A percentile compares a stretch with the other conserved stretches of the same genome.
Conservation (phyloP, 2,113 vertebrate genomes). For the Eolophus roseicapilla region DNA sequence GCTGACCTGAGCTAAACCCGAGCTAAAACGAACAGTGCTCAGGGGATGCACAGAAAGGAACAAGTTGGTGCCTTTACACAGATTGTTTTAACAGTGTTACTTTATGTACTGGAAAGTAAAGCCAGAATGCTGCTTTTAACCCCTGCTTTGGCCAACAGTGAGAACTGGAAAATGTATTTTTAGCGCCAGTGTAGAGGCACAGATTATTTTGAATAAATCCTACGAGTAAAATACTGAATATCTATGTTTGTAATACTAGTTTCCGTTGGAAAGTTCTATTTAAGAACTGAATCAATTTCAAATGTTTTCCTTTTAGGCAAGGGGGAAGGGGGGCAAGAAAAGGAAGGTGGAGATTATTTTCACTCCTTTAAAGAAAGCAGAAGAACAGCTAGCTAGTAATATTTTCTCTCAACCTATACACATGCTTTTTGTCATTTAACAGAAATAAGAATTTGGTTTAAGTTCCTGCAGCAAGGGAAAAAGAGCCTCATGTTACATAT, state of each 20-base stretch:
- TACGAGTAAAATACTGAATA: slow-evolving; percentile 62
- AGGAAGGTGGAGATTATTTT: slow-evolving; percentile 44
- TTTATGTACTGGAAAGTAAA: slow-evolving; percentile 43
- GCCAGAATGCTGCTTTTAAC: slow-evolving; percentile 38
- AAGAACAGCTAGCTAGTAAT: slow-evolving; percentile 14
- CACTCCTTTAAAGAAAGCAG: slow-evolving; percentile 7
- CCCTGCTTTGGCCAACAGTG: slow-evolving; percentile 35
- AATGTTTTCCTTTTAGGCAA: slow-evolving; percentile 58
- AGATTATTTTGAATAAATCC: slow-evolving; percentile 62
- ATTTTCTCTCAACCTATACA: slow-evolving; percentile 19
- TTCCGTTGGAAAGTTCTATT: slow-evolving; percentile 69
- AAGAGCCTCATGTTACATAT: slow-evolving; percentile 7
- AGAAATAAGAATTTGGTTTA: slow-evolving; percentile 27
- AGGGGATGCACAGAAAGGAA: background rate
- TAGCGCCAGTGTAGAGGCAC: background rate
- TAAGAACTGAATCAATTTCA: slow-evolving; percentile 61
- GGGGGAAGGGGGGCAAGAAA: background rate
- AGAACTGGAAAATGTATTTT: slow-evolving; percentile 61
- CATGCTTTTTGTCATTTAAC: slow-evolving; percentile 33
- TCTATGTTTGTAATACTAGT: slow-evolving; percentile 63
- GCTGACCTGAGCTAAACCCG: background rate
- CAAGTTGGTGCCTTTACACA: background rate
- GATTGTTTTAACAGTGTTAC: slow-evolving; percentile 44
- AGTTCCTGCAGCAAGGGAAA: slow-evolving; percentile 25
- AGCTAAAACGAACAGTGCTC: background rate